Conservation (phyloP, 30 jellyfish, hydroid and myxozoan species). For the Calvadosia cruxmelitensis region DNA sequence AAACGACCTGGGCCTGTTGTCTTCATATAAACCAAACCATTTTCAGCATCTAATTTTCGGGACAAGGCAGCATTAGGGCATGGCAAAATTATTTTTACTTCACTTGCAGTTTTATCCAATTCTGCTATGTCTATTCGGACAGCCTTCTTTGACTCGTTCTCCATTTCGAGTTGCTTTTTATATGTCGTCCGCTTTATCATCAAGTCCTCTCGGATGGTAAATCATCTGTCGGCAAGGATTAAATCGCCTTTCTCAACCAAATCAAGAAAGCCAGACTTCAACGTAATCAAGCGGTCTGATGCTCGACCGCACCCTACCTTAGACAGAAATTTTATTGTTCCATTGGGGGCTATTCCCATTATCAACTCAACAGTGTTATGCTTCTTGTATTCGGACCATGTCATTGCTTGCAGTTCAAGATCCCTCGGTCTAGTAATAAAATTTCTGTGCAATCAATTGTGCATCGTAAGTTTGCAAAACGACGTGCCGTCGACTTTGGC, state of each 20-base stretch:
- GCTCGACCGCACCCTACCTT: conserved; percentile 34
- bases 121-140: too few relatives aligned
- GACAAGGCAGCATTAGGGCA: too few relatives aligned
- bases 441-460: conserved; percentile 56
- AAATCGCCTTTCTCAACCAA: conserved; percentile 34
- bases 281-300: conserved; percentile 21
- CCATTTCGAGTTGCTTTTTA: too few relatives aligned
- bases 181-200: conserved; percentile 5
- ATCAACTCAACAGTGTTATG: conserved; percentile 26
- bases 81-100: too few relatives aligned
- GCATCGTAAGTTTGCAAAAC: conserved; percentile 18
- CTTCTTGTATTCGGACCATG: conserved; percentile 62
- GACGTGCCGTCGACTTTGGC: not conserved
- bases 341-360: conserved; percentile 37
- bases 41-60: too few relatives aligned
- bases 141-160: too few relatives aligned
- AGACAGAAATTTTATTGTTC: conserved; percentile 23
- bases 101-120: too few relatives aligned
- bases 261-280: conserved; percentile 33
- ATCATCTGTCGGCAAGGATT: conserved; percentile 54
- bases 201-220: conserved; percentile 33
- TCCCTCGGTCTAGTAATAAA: conserved; percentile 49
- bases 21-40: too few relatives aligned
- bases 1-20: too few relatives aligned
- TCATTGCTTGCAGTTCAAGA: conserved; percentile 26